Evolutionary conservation across 64 coral and sea anemone species (phyloP).

Genomic region (Orbicella faveolata): DNA sequence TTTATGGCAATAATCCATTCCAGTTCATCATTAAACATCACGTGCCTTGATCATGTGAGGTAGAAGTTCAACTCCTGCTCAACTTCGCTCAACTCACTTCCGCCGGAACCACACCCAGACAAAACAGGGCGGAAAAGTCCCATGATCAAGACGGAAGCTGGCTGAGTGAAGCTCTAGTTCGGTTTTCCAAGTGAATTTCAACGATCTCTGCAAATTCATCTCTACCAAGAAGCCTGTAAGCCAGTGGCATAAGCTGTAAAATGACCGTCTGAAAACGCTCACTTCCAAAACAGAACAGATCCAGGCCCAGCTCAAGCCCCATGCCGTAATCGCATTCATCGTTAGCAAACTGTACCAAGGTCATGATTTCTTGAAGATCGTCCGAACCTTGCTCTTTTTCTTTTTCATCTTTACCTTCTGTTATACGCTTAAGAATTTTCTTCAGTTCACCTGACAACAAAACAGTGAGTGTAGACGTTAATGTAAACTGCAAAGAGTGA

Average conservation of each 20-base stretch:
- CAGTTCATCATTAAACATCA: too few relatives aligned
- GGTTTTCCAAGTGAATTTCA: constrained; percentile 72
- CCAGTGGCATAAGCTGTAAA: constrained; percentile 78
- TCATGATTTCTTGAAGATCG: constrained; percentile 93
- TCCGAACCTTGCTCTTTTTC: constrained; percentile 78
- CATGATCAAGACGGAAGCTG: constrained; percentile 7
- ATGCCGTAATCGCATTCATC: constrained; percentile 99
- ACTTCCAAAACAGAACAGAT: constrained; percentile 94
- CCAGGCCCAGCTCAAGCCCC: constrained; percentile 88
- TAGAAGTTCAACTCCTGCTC: too few relatives aligned
- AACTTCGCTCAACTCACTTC: too few relatives aligned
- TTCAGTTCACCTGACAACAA: constrained; percentile 80
- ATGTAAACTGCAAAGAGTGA: background rate
- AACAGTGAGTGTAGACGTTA: background rate
- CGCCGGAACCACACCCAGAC: too few relatives aligned
- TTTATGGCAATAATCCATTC: too few relatives aligned
- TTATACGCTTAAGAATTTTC: constrained; percentile 78
- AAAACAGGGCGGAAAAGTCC: background rate
- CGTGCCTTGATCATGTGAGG: too few relatives aligned
- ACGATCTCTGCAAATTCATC: constrained; percentile 72
- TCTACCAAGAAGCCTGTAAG: constrained; percentile 76
- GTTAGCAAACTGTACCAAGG: constrained; percentile 96
- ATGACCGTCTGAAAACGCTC: constrained; percentile 76
- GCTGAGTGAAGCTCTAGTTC: constrained; percentile 40
- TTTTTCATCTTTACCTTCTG: constrained; percentile 68